A percentile compares a stretch with the other conserved stretches of the same genome.
These are phyloP conservation scores for Caranx ignobilis DNA, from an alignment of 2,113 vertebrate genomes.

Conservation along the genomic window DNA sequence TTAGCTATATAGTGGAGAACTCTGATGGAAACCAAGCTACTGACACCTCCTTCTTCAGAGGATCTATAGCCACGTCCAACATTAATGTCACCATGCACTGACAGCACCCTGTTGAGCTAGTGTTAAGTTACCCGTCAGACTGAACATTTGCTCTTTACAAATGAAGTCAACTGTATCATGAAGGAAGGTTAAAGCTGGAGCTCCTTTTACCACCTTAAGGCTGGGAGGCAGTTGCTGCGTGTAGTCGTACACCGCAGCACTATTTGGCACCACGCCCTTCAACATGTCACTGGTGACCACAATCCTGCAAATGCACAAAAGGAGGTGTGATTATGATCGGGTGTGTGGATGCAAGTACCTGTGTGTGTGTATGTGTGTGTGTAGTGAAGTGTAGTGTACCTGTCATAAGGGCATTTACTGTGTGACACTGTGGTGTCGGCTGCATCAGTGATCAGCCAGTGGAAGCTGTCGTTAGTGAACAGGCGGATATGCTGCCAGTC, in stretches of 20 bases:
- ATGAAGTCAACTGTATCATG: background rate
- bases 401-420: conserved; percentile 90
- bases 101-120: too few species aligned
- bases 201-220: conserved; percentile 81
- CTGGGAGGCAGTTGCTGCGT: conserved; percentile 84
- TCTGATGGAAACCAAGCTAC: too few species aligned
- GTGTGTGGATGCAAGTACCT: background rate
- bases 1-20: too few species aligned
- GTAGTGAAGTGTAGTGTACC: conserved; percentile 68
- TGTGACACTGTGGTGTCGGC: conserved; percentile 88
- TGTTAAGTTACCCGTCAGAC: too few species aligned
- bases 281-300: conserved; percentile 86
- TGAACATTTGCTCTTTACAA: too few species aligned
- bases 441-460: conserved; percentile 88
- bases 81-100: too few species aligned
- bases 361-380: background rate
- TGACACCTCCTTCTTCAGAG: too few species aligned
- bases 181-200: background rate
- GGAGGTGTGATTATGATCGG: background rate
- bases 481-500: conserved; percentile 89
- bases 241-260: conserved; percentile 86
- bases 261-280: conserved; percentile 80
- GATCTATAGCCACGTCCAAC: too few species aligned
- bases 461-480: conserved; percentile 87
- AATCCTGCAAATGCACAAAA: conserved; percentile 81